phyloP scores from a whole-genome alignment of 2,888 invertebrate species.

The Metopia argyrocephala region DNA sequence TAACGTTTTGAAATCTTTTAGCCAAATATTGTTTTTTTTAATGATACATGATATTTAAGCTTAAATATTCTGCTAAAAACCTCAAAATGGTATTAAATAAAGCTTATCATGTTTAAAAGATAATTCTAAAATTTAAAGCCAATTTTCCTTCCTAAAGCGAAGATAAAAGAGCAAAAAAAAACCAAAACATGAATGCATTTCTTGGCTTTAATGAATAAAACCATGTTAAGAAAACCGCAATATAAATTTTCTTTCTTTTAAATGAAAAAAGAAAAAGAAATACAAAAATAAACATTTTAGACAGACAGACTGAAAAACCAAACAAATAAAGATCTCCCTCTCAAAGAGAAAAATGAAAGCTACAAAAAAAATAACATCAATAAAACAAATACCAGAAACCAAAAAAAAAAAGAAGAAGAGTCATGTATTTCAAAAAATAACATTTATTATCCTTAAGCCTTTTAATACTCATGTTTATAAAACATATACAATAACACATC shows the following conservation, averaged over 20 bases:
- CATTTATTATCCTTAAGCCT: conserved; percentile 64
- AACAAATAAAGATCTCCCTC: conserved; percentile 52
- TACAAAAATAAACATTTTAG: conserved; percentile 32
- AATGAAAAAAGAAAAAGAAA: no score
- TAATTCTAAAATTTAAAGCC: conserved; percentile 15
- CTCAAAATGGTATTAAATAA: conserved; percentile 39
- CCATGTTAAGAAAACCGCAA: conserved; percentile 65
- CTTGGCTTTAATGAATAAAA: conserved; percentile 54
- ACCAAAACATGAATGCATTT: conserved; percentile 39
- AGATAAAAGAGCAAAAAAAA: conserved; percentile 19
- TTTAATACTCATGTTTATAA: conserved; percentile 49
- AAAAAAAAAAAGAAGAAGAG: conserved; percentile 35
- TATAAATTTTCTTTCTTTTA: conserved; percentile 61
- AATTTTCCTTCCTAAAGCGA: neutral
- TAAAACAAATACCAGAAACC: conserved; percentile 54
- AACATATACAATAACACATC: neutral
- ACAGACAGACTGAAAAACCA: conserved; percentile 24
- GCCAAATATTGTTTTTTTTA: no score
- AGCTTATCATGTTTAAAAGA: conserved; percentile 33
- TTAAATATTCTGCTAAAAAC: conserved; percentile 33
- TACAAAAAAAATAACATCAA: conserved; percentile 44
- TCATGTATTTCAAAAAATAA: conserved; percentile 59
- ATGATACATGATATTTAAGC: conserved; percentile 38
- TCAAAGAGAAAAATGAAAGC: conserved; percentile 7
- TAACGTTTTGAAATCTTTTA: no score